Evolutionary conservation across 1,140 invertebrate species (phyloP).

Genomic region (Diplogasteroides magnus): DNA sequence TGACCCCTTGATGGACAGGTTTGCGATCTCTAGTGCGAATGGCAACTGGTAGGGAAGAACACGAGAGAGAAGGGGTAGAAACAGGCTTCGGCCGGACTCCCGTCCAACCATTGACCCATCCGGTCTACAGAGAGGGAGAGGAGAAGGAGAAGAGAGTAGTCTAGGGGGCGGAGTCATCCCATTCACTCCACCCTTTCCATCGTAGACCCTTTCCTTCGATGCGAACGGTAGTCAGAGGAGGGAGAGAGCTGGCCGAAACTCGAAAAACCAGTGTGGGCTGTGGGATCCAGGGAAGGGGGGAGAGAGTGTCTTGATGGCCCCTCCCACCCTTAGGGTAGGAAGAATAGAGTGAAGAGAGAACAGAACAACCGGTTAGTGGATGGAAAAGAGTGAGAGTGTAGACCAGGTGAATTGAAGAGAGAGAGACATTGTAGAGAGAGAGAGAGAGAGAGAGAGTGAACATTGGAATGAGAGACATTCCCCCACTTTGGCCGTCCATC

Average conservation of each 20-base stretch:
- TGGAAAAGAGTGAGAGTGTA: too few relatives aligned
- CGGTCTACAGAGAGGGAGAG: constrained; percentile 1
- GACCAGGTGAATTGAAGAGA: background rate
- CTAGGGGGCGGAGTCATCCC: constrained; percentile 6
- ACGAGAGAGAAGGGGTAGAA: background rate
- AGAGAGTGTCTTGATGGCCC: background rate
- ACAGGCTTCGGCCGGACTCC: background rate
- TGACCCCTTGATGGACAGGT: constrained; percentile 9
- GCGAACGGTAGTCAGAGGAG: background rate
- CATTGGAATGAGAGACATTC: background rate
- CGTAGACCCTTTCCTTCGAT: too few relatives aligned
- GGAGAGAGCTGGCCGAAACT: constrained; percentile 7
- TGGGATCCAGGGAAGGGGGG: background rate
- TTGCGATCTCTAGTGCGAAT: background rate
- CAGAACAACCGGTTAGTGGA: background rate
- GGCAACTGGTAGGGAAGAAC: background rate
- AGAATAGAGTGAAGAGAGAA: background rate
- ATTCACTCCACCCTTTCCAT: constrained; percentile 1
- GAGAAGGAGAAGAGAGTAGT: background rate
- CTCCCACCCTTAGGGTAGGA: background rate
- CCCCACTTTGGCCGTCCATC: background rate
- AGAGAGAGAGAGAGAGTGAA: background rate
- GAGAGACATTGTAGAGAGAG: background rate
- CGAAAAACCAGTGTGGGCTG: constrained; percentile 19
- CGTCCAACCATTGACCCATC: background rate